Conservation (phyloP, 2,888 invertebrate genomes). For the Liposcelis brunnea region DNA sequence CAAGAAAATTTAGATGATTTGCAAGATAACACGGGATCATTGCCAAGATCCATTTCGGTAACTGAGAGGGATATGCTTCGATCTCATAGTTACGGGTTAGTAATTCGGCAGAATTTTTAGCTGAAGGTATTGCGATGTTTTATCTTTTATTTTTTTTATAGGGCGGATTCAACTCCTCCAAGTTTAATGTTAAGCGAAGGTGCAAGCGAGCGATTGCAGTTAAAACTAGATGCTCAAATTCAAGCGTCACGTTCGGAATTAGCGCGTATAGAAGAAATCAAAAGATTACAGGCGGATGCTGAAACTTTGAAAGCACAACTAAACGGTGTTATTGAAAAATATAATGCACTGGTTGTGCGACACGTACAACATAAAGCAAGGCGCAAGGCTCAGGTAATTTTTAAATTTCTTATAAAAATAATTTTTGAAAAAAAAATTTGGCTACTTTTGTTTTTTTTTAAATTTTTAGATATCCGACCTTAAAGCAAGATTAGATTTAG, state of each 20-base stretch:
- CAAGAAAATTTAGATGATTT: not conserved
- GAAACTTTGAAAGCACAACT: constrained; percentile 21
- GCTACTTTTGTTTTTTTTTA: not conserved
- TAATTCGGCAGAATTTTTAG: constrained; percentile 1
- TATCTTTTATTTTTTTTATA: constrained; percentile 13
- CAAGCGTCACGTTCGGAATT: constrained; percentile 20
- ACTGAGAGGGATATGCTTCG: constrained; percentile 6
- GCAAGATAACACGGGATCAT: not conserved
- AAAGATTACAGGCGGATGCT: constrained; percentile 21
- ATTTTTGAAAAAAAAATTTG: too few relatives aligned
- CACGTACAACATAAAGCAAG: constrained; percentile 23
- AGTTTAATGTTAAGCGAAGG: constrained; percentile 21
- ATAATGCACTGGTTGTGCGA: constrained; percentile 21
- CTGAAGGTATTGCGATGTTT: not conserved
- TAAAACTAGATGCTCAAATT: constrained; percentile 20
- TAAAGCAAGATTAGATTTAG: constrained; percentile 21
- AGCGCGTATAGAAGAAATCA: constrained; percentile 21
- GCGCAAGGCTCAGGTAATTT: constrained; percentile 22
- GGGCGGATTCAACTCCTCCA: constrained; percentile 22
- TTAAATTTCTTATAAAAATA: constrained; percentile 10
- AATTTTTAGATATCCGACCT: not conserved
- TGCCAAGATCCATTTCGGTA: not conserved
- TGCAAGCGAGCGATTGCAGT: constrained; percentile 19
- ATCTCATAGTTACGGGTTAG: constrained; percentile 20
- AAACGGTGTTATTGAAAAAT: constrained; percentile 21